Base-by-base conservation (phyloP, 2,888 invertebrate species). In the Oxycera nigricornis region DNA sequence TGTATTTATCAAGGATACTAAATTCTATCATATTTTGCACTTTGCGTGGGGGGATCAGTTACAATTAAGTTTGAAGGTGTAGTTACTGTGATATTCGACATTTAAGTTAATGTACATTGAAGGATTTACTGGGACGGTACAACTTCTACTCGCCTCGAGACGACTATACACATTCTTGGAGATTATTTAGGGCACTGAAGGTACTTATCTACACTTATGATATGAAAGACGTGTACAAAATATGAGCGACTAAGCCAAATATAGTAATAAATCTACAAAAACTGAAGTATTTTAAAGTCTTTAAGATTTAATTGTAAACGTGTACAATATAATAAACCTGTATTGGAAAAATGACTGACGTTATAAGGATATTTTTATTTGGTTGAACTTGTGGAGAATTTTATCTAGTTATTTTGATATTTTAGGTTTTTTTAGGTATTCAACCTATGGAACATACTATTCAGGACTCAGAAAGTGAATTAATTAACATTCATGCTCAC, bases 31-130 rank as follows among this genome's bases (percentile, higher is more conserved):
- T 41, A 41, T 41, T 65, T 41, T 65, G n/a, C 20, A 62, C 11
- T 35, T 62, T 62, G 35, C 20, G 14, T 1, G 39, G 11, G 2
- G 17, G 39, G 39, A 39, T 41, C 24, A 20, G 4, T 41, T 65
- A 41, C 11, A 2, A 24, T 65, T 65, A 65, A 65, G 65, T 65
- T 65, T 17, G 1, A 65, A 22, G 41, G 22, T 41, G 73, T 75
- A 68, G 70, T 73, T 72, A 73, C 75, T 75, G 75, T 75, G 75
- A 75, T 75, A 75, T 73, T 75, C 73, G 75, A 75, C 73, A 75
- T 75, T 75, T 75, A 75, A 75, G 75, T 74, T 75, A 2, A 11
- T 52, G 52, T 52, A 68, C 28, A 50, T 50, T 30, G n/a, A 55
- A 17, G 28, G 52, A 14, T 1, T 70, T 31, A 52, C 20, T 55